Evolutionary conservation across 2,113 vertebrate genomes (phyloP), one percentile per base, ranked within the genome.

Genomic region (Tursiops truncatus): DNA sequence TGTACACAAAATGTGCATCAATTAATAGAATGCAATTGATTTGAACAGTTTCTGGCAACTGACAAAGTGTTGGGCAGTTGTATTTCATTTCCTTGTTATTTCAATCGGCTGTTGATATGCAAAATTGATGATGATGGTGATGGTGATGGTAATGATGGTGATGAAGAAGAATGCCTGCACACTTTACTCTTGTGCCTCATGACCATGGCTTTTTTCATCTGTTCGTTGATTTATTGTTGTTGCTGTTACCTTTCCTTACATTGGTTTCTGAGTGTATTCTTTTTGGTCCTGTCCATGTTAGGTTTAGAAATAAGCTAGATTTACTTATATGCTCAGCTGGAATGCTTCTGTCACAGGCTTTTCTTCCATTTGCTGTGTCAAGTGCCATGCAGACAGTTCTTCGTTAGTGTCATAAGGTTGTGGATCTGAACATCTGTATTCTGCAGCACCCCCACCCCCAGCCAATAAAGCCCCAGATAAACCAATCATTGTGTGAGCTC

Each of bases 11-110:
- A 80, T 47, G 12, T 44, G 33, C 33, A 38, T 88, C 71, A 7
- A 0, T 67, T 86, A 87, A 68, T 88, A 94, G 86, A 94, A 85
- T 85, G 38, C 68, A 91, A 53, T 97, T 97, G 86, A 92, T 94
- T 85, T 77, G 85, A 83, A 26, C 31, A 94, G 65, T 80, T 93
- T 67, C 93, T 83, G 91, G 81, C 86, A 87, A 6, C 68, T 74
- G 56, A 77, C 31, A 83, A 47, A 47, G 44, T 84, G 2, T 95
- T 96, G 95, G 89, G 18, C 56, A n/a, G 17, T 82, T 94, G 17
- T 58, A 21, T 94, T 95, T 44, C 41, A 36, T 96, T 96, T 93
- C 88, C 94, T 89, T 97, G 95, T 18, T 96, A 67, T 84, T 93
- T 84, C 58, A 93, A 82, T 77, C 6, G 87, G 28, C 74, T 97